Percentiles rank a stretch among this genome's conserved stretches.
Conservation (phyloP, 2,888 invertebrate species). For the Dicyrtomina minuta region DNA sequence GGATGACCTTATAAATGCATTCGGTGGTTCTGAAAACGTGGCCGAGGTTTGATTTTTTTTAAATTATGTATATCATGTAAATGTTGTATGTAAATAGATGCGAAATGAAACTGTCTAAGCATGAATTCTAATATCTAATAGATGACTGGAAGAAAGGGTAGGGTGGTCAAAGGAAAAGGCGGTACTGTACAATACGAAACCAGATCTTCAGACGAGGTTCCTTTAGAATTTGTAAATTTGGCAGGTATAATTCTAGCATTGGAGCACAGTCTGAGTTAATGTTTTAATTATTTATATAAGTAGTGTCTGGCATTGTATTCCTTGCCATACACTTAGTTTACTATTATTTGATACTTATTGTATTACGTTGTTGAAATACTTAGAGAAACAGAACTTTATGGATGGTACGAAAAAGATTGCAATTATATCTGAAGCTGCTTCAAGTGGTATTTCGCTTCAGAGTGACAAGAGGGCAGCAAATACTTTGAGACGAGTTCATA, state of each 20-base stretch:
- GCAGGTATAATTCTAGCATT: slow-evolving; percentile 78
- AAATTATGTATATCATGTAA: no score
- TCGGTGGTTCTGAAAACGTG: slow-evolving; percentile 96
- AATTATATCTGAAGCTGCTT: slow-evolving; percentile 98
- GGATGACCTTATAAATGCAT: slow-evolving; percentile 96
- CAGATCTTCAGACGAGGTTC: slow-evolving; percentile 90
- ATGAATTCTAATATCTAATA: no score
- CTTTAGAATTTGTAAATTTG: slow-evolving; percentile 93
- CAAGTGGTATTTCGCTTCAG: slow-evolving; percentile 94
- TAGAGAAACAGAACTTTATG: slow-evolving; percentile 78
- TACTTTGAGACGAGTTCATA: slow-evolving; percentile 91
- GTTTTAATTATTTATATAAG: background rate
- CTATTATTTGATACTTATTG: no score
- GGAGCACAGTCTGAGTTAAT: no score
- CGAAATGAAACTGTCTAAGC: no score
- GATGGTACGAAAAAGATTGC: slow-evolving; percentile 97
- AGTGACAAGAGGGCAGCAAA: slow-evolving; percentile 92
- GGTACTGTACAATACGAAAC: slow-evolving; percentile 92
- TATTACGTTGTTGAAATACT: background rate
- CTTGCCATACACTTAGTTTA: no score
- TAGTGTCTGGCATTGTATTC: background rate
- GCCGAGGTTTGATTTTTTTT: slow-evolving; percentile 70
- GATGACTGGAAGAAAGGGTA: slow-evolving; percentile 97
- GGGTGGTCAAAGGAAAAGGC: slow-evolving; percentile 88
- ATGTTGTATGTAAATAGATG: no score